Conservation (phyloP, 2,797 vertebrate species). For the Valencia hispanica region DNA sequence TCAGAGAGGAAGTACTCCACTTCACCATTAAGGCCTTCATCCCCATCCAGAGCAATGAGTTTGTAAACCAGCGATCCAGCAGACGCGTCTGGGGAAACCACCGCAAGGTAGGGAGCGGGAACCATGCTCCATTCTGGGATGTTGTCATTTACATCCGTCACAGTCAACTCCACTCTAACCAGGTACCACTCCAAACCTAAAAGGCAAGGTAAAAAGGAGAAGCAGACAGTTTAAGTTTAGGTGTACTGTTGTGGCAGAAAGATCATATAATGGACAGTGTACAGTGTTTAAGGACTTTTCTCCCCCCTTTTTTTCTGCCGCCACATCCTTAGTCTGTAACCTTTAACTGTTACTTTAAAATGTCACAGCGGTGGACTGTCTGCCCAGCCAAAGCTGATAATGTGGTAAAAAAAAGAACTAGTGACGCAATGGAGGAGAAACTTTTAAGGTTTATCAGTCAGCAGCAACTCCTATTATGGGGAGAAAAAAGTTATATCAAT, state of each 20-base stretch:
- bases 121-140: constrained; percentile 88
- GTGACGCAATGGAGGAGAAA: neutral
- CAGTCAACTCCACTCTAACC: constrained; percentile 82
- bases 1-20: constrained; percentile 90
- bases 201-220: neutral
- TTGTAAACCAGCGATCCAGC: constrained; percentile 84
- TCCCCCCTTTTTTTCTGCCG: neutral
- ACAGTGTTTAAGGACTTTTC: neutral
- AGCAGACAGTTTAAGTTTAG: neutral
- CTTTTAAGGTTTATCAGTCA: neutral
- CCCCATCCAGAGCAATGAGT: constrained; percentile 84
- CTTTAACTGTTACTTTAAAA: constrained; percentile 6
- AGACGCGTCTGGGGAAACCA: constrained; percentile 79
- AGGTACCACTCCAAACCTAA: constrained; percentile 87
- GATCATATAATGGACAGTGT: neutral
- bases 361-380: neutral
- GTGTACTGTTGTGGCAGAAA: neutral
- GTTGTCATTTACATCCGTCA: constrained; percentile 88
- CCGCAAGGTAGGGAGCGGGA: constrained; percentile 84
- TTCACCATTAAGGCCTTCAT: constrained; percentile 86
- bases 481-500: neutral
- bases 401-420: constrained; percentile 5
- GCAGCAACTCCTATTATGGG: neutral
- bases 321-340: neutral
- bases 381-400: neutral